Conservation (phyloP, 2,888 invertebrate species). For the Rhagonycha fulva region DNA sequence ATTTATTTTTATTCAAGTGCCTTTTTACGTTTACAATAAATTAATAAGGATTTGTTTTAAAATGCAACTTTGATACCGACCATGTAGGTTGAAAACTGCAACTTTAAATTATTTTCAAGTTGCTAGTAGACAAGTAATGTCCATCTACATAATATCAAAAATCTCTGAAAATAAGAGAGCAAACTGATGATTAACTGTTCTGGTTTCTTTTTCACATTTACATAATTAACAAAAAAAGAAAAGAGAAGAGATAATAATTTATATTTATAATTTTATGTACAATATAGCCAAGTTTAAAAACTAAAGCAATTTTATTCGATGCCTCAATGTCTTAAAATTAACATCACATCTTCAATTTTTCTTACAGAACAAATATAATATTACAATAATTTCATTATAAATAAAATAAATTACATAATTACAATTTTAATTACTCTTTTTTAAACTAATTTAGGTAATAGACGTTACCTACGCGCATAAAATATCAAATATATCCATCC, state of each 20-base stretch:
- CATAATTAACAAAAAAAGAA: background rate
- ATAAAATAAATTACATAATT: background rate
- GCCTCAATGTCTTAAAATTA: background rate
- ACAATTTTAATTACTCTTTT: background rate
- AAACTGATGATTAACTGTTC: background rate
- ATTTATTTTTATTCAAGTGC: too few species aligned
- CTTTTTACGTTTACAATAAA: too few species aligned
- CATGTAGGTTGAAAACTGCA: too few species aligned
- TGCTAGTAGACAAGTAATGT: too few species aligned
- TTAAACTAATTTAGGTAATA: background rate
- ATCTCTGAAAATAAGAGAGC: too few species aligned
- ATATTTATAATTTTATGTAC: background rate
- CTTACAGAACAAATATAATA: background rate
- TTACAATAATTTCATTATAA: background rate
- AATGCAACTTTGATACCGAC: too few species aligned
- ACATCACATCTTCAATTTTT: background rate
- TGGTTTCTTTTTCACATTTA: background rate
- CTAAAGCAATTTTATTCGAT: background rate
- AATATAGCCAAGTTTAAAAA: background rate
- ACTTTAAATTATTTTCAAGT: too few species aligned
- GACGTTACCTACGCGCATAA: background rate
- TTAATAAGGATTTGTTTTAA: too few species aligned
- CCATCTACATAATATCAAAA: too few species aligned
- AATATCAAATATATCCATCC: background rate
- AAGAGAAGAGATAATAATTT: background rate